These are phyloP conservation scores for Pristis pectinata DNA, from an alignment of 2,797 vertebrate genomes.

Conservation along the genomic window DNA sequence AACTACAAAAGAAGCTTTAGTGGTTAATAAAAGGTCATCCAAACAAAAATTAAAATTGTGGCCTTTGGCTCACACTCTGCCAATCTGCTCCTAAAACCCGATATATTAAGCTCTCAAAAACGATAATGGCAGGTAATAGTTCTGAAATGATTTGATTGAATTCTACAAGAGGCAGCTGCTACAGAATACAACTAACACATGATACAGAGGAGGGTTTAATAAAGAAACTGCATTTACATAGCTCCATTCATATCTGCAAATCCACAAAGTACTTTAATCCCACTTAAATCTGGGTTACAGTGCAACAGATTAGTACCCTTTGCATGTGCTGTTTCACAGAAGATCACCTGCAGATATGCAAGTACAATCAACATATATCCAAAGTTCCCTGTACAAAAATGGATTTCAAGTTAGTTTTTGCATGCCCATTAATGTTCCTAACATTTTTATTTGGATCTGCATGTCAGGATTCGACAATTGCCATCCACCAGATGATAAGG, in stretches of 20 bases:
- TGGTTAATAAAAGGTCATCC: background rate
- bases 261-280: no score
- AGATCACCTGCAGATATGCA: background rate
- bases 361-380: background rate
- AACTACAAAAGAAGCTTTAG: background rate
- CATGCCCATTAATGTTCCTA: background rate
- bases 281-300: background rate
- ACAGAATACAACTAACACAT: background rate
- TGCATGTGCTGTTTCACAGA: background rate
- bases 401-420: background rate
- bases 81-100: background rate
- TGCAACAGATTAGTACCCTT: no score
- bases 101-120: conserved; percentile 21
- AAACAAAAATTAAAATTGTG: conserved; percentile 10
- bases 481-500: background rate
- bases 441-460: background rate
- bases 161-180: background rate
- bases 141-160: background rate
- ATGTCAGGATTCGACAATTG: background rate
- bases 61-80: background rate
- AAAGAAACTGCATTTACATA: background rate
- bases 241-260: no score
- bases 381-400: background rate
- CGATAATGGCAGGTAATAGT: conserved; percentile 14
- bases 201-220: background rate